Base-by-base conservation (phyloP, 37 sponge, comb jelly and placozoan species). In the Aplysina aerophoba region DNA sequence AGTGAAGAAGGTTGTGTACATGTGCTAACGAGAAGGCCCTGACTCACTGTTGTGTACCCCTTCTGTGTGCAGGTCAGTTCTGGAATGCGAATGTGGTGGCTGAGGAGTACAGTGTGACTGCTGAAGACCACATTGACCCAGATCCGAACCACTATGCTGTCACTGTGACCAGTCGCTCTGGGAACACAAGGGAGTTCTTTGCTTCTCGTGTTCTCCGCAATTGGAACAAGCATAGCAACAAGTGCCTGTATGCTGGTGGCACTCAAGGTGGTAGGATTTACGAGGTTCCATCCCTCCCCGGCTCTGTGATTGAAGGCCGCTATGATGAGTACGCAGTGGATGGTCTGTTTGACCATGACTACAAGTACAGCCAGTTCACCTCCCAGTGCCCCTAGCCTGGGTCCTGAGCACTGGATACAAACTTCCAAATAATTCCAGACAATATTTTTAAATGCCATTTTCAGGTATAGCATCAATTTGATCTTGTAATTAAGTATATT, bases 241-340 rank as follows among this genome's bases (percentile, higher is more conserved):
- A 88, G 5, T 93, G 94, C 25, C 59, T 85, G 54, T 93, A 93
- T 64, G 84, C 72, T 73, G 94, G 94, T 8, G 77, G 81, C 33
- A 82, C 81, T 22, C 90, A 93, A 55, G 94, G 88, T 55, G 94
- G 90, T 12, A 75, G 78, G 37, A 41, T 73, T 6, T 61, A 34
- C 0, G 82, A 74, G 28, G 81, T 71, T 15, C 21, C 79, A 0
- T 67, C 58, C 27, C 81, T 58, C 6, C 17, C 24, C 35, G 87
- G 79, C 71, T 74, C 93, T 28, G 93, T 92, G 2, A 92, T 92
- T 58, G 84, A 92, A 68, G 89, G 89, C 30, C n/a, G 55, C 72
- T 92, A 88, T 41, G 50, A 21, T 27, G 36, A 92, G 5, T 92
- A 92, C 78, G 50, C 38, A 3, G 80, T 72, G 11, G 64, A 62